Evolutionary conservation across 2,888 invertebrate genomes (phyloP).

Genomic region (Mantis religiosa): DNA sequence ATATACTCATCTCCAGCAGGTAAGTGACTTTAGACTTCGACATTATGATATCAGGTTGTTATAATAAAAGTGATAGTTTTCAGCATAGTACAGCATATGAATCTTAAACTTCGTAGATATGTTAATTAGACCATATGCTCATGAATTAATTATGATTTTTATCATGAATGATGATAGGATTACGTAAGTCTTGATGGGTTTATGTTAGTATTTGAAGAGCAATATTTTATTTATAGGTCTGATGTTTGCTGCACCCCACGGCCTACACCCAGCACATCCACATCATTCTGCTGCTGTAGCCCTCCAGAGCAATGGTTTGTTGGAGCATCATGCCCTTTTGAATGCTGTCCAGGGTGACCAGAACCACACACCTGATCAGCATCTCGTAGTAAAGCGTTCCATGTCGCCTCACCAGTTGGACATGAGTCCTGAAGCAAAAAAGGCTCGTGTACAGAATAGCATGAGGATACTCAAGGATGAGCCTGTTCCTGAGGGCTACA

Average conservation of each 20-base stretch:
- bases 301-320: slow-evolving; percentile 30
- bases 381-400: slow-evolving; percentile 41
- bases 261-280: slow-evolving; percentile 34
- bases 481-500: slow-evolving; percentile 83
- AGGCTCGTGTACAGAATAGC: slow-evolving; percentile 58
- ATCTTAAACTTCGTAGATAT: no score
- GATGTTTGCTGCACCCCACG: slow-evolving; percentile 44
- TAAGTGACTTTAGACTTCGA: no score
- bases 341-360: neutral
- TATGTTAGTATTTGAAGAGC: no score
- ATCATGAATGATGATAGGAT: neutral
- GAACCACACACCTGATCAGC: slow-evolving; percentile 24
- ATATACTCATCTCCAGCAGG: slow-evolving; percentile 40
- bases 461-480: slow-evolving; percentile 83
- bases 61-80: no score
- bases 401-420: slow-evolving; percentile 46
- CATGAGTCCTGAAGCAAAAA: slow-evolving; percentile 56
- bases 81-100: no score
- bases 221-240: slow-evolving; percentile 36
- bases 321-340: slow-evolving; percentile 29
- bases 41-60: no score
- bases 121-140: no score
- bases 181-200: no score
- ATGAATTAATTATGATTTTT: no score
- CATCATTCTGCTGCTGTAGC: slow-evolving; percentile 30